Percentiles rank a stretch among this genome's conserved stretches.
Conservation (phyloP, 2,113 vertebrate genomes). For the Perca fluviatilis region DNA sequence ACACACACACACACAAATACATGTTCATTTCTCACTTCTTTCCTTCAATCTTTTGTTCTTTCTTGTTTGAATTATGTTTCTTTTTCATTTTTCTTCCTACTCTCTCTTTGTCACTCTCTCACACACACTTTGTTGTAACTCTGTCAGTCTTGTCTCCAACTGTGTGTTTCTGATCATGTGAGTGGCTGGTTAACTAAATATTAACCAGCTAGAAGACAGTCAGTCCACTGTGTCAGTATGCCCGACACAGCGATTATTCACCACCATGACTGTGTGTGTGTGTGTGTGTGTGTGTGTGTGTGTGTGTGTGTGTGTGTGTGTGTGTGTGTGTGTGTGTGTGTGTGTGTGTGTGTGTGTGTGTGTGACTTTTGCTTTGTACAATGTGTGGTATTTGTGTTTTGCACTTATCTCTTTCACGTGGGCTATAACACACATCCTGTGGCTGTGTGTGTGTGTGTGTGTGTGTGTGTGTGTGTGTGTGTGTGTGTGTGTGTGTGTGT, state of each 20-base stretch:
- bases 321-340: constrained; percentile 6
- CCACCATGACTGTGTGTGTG: constrained; percentile 17
- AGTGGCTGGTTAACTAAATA: constrained; percentile 53
- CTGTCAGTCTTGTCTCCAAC: constrained; percentile 25
- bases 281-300: constrained; percentile 8
- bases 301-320: constrained; percentile 28
- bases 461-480: constrained; percentile 48
- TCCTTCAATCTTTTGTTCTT: not conserved
- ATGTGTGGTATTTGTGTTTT: constrained; percentile 47
- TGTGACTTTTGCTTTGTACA: constrained; percentile 62
- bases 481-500: constrained; percentile 44
- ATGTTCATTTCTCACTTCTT: not conserved
- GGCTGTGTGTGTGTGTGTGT: constrained; percentile 40
- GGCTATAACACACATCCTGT: constrained; percentile 72
- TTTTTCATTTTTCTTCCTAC: not conserved
- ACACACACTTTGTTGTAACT: constrained; percentile 3
- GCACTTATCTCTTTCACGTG: constrained; percentile 55
- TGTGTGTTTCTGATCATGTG: constrained; percentile 51
- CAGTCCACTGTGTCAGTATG: constrained; percentile 46
- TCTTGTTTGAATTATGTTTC: not conserved
- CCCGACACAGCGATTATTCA: constrained; percentile 47
- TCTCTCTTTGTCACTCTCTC: not conserved
- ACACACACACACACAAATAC: not conserved
- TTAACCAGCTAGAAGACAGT: constrained; percentile 61
- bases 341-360: constrained; percentile 30